Percentiles rank a stretch among this genome's conserved stretches.
phyloP scores from a whole-genome alignment of 2,113 vertebrate species.

The Panthera uncia region DNA sequence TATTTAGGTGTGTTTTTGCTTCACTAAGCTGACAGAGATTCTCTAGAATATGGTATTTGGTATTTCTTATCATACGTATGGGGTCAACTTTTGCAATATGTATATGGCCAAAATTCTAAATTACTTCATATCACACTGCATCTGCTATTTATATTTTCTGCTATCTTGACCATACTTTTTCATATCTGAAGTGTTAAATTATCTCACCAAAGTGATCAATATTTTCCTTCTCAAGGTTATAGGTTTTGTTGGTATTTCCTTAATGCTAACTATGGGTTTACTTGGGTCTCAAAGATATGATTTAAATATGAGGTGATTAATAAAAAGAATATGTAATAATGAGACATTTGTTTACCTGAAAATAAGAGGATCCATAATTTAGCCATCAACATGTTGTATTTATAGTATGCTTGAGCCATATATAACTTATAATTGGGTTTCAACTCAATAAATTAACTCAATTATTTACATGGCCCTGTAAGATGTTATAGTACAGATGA shows the following conservation, averaged over 20 bases:
- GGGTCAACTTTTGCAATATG: neutral
- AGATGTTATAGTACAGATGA: slow-evolving; percentile 16
- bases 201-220: neutral
- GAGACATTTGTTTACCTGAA: slow-evolving; percentile 70
- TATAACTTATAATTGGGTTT: slow-evolving; percentile 69
- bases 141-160: neutral
- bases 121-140: neutral
- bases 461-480: slow-evolving; percentile 41
- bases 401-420: slow-evolving; percentile 58
- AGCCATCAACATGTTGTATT: slow-evolving; percentile 52
- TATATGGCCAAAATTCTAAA: neutral
- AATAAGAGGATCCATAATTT: slow-evolving; percentile 76
- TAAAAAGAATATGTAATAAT: slow-evolving; percentile 41
- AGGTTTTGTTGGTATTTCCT: neutral
- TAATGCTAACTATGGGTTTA: neutral
- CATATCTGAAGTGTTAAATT: neutral
- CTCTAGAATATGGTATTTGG: no score
- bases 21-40: neutral
- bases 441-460: slow-evolving; percentile 57
- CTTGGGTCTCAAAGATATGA: slow-evolving; percentile 40
- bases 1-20: neutral
- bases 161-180: neutral
- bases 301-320: slow-evolving; percentile 55
- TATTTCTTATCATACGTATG: no score
- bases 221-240: neutral